Base-by-base conservation (phyloP, 2,888 invertebrate species). In the Amphimallon solstitiale region DNA sequence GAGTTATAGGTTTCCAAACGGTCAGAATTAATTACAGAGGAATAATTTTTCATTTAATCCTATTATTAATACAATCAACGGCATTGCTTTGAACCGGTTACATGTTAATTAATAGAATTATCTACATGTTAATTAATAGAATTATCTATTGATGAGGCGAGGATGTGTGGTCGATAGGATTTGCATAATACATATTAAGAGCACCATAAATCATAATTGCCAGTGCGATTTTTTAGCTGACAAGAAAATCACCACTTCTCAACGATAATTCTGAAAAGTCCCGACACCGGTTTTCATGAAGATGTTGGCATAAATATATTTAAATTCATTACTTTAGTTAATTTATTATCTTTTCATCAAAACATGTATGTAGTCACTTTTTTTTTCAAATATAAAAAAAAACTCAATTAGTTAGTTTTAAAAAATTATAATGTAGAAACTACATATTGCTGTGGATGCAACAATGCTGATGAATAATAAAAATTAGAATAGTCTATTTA, bases 191-290 rank as follows among this genome's bases (percentile, higher is more conserved):
- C 9, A 35, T 40, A 40, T 23, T 40, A 56, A 40, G 40, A 40
- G 3, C n/a, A 4, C 9, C n/a, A 2, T 35, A 40, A 40, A 40
- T 40, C 56, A 40, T 40, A 38, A 40, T 56, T 40, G 38, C 6
- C 40, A 40, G 19, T 56, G 51, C 51, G 56, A 56, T 56, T 56
- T n/a, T 40, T 56, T 40, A 56, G 12, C 21, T 40, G 56, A 56
- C 17, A 38, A 12, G 40, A 35, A n/a, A 15, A 19, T n/a, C 21
- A 56, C 38, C 23, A 40, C 56, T n/a, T 38, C 40, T 9, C 40
- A 23, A 40, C 14, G 7, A 12, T 56, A 56, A 56, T 40, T 40
- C 23, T 21, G 40, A 51, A 51, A 10, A 40, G 9, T 56, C 12
- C 6, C 21, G 7, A 14, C 12, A 56, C 56, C 56, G 56, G 56